phyloP scores from a whole-genome alignment of 2,113 vertebrate species.

The Cyanocitta stelleri region DNA sequence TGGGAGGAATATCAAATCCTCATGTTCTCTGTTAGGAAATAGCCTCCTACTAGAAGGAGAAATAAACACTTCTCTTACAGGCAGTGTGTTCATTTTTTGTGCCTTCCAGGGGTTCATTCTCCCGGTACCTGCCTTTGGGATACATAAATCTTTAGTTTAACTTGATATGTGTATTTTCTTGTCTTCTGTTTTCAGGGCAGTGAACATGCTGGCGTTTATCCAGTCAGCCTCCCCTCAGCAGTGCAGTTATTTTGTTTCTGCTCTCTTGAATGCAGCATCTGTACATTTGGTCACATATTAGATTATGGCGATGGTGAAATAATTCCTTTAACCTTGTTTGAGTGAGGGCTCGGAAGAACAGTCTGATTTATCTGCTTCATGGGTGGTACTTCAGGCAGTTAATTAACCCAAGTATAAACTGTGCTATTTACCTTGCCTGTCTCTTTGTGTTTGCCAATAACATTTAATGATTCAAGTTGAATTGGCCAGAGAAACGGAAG shows the following conservation, averaged over 20 bases:
- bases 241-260: not conserved
- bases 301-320: conserved; percentile 34
- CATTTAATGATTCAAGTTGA: conserved; percentile 50
- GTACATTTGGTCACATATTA: conserved; percentile 13
- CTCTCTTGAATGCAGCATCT: not conserved
- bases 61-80: conserved; percentile 1
- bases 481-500: conserved; percentile 57
- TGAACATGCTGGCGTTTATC: not conserved
- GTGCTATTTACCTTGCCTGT: conserved; percentile 29
- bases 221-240: not conserved
- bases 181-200: not conserved
- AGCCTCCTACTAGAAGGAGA: not conserved
- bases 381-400: conserved; percentile 12
- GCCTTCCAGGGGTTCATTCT: not conserved
- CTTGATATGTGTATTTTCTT: not conserved
- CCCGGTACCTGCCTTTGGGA: not conserved
- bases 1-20: not conserved
- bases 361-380: conserved; percentile 24
- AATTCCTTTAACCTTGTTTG: conserved; percentile 39
- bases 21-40: not conserved
- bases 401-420: conserved; percentile 27
- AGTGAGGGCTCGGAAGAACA: conserved; percentile 1
- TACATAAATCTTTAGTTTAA: not conserved
- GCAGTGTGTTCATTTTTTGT: not conserved
- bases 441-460: conserved; percentile 61